Percentiles rank a stretch among this genome's conserved stretches.
These are phyloP conservation scores for Propithecus coquereli DNA, from an alignment of 2,113 vertebrate species.

Conservation along the genomic window DNA sequence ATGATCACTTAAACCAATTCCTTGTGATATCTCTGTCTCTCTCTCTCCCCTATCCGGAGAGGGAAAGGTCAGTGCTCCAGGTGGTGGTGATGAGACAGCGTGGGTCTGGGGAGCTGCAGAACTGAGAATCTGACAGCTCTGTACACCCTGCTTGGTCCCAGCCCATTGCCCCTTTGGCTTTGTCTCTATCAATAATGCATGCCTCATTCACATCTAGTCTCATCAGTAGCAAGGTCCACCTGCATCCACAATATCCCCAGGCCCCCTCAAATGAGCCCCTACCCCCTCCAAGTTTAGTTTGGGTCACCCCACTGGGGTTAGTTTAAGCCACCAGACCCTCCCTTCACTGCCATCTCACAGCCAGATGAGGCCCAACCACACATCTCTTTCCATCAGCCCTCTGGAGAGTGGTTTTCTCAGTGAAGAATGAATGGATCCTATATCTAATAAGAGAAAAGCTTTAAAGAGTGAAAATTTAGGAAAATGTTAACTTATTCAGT, in stretches of 20 bases:
- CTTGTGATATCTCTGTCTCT: background rate
- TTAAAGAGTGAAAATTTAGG: slow-evolving; percentile 4
- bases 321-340: background rate
- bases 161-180: background rate
- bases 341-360: background rate
- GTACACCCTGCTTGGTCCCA: background rate
- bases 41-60: background rate
- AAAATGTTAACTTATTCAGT: background rate
- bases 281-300: background rate
- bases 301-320: background rate
- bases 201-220: background rate
- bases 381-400: background rate
- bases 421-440: background rate
- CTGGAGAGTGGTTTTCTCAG: background rate
- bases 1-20: background rate
- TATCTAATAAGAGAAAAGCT: background rate
- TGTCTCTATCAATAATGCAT: background rate
- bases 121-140: background rate
- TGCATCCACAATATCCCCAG: background rate
- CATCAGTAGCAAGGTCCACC: background rate
- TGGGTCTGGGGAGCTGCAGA: background rate
- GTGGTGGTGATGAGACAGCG: background rate
- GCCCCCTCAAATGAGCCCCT: background rate
- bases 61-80: background rate
- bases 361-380: background rate